Percentiles rank a stretch among this genome's conserved stretches.
Conservation (phyloP, 1,140 invertebrate species). For the Drosophila lacertosa region DNA sequence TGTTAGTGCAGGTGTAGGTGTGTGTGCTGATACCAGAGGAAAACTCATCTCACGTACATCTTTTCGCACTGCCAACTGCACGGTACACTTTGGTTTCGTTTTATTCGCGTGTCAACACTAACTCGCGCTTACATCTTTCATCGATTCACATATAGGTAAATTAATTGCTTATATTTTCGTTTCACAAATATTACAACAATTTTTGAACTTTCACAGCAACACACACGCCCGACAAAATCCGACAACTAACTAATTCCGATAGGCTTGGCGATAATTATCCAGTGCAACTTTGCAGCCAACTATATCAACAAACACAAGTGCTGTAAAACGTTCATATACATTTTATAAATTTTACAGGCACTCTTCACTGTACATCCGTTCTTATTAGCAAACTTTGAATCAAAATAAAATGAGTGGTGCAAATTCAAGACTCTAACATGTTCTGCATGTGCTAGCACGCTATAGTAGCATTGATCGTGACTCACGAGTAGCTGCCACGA, state of each 20-base stretch:
- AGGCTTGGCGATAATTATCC: constrained; percentile 19
- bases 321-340: background rate
- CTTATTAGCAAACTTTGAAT: background rate
- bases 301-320: background rate
- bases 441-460: background rate
- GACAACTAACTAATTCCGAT: constrained; percentile 45
- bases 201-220: constrained; percentile 28
- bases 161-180: constrained; percentile 28
- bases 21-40: constrained; percentile 15
- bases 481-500: constrained; percentile 5
- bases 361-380: too few relatives aligned
- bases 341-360: background rate
- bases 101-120: constrained; percentile 21
- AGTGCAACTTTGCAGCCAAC: constrained; percentile 7
- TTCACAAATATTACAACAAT: constrained; percentile 18
- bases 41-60: constrained; percentile 40
- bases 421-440: background rate
- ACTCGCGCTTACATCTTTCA: constrained; percentile 39
- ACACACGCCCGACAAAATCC: constrained; percentile 43
- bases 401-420: background rate
- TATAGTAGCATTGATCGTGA: background rate
- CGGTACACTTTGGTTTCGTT: constrained; percentile 28
- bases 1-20: constrained; percentile 1
- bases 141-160: constrained; percentile 23
- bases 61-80: constrained; percentile 26